Base-by-base conservation (phyloP, 2,113 vertebrate species). In the Monopterus albus region DNA sequence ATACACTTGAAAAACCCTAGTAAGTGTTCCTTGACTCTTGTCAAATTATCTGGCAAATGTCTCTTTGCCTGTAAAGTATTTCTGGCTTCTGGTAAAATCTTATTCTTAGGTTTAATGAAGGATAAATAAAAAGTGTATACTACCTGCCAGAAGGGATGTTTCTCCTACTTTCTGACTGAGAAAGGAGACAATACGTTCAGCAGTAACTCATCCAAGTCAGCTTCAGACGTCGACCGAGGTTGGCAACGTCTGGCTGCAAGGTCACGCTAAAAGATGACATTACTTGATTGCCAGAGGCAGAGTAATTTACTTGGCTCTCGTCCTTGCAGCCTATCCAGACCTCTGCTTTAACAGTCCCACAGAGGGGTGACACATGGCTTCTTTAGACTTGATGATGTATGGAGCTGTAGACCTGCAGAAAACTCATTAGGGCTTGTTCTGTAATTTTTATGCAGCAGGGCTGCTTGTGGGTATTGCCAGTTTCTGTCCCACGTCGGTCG, bases 221-320 rank as follows among this genome's bases (percentile, higher is more conserved):
- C 57, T 43, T 69, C 46, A 63, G 67, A 65, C 25, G 25, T 38
- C 31, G 33, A 31, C 7, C 3, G 14, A 36, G 46, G 31, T 43
- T 35, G 28, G 50, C 7, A 17, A 14, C 42, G 36, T 76, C 68
- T 31, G 5, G 57, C 72, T 49, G 21, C 83, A 81, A 73, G 79
- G 87, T 76, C 81, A 42, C 76, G 1, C 39, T 3, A 5, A 60
- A 55, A 65, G 52, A 31, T 40, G 4, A n/a, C 47, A 14, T 33
- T 3, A 7, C 68, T 23, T 78, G 72, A 86, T 82, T 82, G 68
- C 57, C 60, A 18, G 78, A 75, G 81, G 84, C 83, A 80, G 75
- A 79, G 36, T 72, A 6, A 66, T 83, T 82, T 77, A 62, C 59
- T 65, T 26, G 72, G 75, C 86, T 78, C 52, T 50, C 18, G 66